These are phyloP conservation scores for Triplophysa dalaica DNA, from an alignment of 2,113 vertebrate species.

Conservation along the genomic window DNA sequence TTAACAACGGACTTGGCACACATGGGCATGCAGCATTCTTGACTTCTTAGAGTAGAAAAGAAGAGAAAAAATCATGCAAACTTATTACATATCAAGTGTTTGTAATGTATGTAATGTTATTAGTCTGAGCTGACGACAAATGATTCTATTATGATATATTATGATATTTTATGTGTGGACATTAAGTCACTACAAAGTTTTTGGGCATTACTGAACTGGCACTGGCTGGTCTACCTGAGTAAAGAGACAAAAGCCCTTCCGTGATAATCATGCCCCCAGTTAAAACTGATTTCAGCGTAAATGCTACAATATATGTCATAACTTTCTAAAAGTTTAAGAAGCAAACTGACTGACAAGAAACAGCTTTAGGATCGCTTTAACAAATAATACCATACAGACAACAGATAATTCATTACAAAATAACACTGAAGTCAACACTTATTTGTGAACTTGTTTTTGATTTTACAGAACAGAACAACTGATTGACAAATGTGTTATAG, in stretches of 20 bases:
- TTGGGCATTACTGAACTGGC: slow-evolving; percentile 23
- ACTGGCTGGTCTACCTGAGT: slow-evolving; percentile 42
- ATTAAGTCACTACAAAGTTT: slow-evolving; percentile 1
- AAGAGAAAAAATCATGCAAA: slow-evolving; percentile 23
- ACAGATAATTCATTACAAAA: slow-evolving; percentile 36
- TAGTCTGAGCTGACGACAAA: slow-evolving; percentile 10
- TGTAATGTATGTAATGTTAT: neutral
- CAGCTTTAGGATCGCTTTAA: slow-evolving; percentile 46
- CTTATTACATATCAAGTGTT: slow-evolving; percentile 7
- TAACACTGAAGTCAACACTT: slow-evolving; percentile 59
- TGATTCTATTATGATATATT: slow-evolving; percentile 3
- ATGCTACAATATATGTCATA: slow-evolving; percentile 18
- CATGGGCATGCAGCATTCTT: slow-evolving; percentile 39
- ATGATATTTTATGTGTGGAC: neutral
- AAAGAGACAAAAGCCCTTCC: slow-evolving; percentile 46
- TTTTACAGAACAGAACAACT: slow-evolving; percentile 45
- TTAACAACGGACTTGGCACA: slow-evolving; percentile 45
- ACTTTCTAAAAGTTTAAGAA: slow-evolving; percentile 1
- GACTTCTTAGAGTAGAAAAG: neutral
- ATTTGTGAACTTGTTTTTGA: neutral
- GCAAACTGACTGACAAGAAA: slow-evolving; percentile 35
- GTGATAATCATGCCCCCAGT: slow-evolving; percentile 23
- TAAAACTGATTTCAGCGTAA: slow-evolving; percentile 20
- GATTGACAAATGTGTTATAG: slow-evolving; percentile 9
- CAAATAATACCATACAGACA: slow-evolving; percentile 25